Percentiles rank a stretch among this genome's conserved stretches.
phyloP scores from a whole-genome alignment of 30 jellyfish, hydroid and myxozoan species.

The Aurelia aurita region DNA sequence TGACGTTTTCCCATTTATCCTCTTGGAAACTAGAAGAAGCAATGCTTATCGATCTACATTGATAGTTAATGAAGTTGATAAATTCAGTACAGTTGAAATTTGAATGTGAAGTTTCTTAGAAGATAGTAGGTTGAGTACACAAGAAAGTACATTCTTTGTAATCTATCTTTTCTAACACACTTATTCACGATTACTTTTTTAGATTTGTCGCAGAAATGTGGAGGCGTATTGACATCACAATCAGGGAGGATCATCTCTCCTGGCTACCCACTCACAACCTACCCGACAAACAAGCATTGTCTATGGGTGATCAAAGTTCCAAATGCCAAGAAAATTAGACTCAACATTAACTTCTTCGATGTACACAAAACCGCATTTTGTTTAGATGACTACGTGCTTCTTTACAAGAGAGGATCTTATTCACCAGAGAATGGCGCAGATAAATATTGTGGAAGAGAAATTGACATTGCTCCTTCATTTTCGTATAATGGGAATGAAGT shows the following conservation, averaged over 20 bases:
- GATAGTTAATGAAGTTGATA: no score
- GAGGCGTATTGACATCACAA: slow-evolving; percentile 69
- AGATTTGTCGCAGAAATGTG: slow-evolving; percentile 64
- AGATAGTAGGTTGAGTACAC: no score
- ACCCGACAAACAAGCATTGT: slow-evolving; percentile 66
- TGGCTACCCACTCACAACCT: slow-evolving; percentile 55
- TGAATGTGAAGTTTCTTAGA: no score
- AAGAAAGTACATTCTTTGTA: no score
- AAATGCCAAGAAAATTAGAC: slow-evolving; percentile 35
- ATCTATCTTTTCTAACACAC: neutral
- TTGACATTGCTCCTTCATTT: neutral
- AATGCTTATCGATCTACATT: no score
- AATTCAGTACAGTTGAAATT: no score
- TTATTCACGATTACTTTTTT: neutral
- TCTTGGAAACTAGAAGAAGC: no score
- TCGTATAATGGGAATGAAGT: slow-evolving; percentile 40
- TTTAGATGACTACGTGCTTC: slow-evolving; percentile 67
- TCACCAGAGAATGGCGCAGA: slow-evolving; percentile 60
- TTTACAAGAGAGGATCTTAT: slow-evolving; percentile 61
- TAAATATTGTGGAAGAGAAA: slow-evolving; percentile 45
- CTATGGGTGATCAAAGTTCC: slow-evolving; percentile 79
- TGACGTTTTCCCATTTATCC: no score
- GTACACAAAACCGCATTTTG: slow-evolving; percentile 55
- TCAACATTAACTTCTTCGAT: slow-evolving; percentile 63
- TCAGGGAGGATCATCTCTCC: slow-evolving; percentile 79